Evolutionary conservation across 2,797 vertebrate genomes (phyloP), one percentile per base, ranked within the genome.

Genomic region (Pseudotriccus pelzelni): DNA sequence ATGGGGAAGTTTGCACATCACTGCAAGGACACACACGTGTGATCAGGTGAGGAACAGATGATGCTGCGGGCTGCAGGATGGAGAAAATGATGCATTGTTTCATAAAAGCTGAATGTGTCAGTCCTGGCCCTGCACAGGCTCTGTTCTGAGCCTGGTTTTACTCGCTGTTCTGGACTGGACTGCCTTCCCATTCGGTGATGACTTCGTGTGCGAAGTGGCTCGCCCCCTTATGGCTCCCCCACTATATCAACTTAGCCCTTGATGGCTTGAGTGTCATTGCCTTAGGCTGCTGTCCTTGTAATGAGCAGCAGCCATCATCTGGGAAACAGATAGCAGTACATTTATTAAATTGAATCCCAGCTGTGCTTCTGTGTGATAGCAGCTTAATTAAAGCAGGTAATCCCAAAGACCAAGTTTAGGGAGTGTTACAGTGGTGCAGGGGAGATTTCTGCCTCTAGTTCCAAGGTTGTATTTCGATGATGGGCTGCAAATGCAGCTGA

Each of bases 1-100:
- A 96, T 20, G 99, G 99, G 50, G 98, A 99, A 69, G 98, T 99
- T 24, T 98, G 99, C 95, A 98, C 99, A 2, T 99, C 99, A 8
- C 97, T 99, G 83, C 99, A 99, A 93, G 99, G 99, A 62, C 99
- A 99, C 97, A 99, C 99, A 2, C 98, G 99, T 5, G 99, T 99
- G 53, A 99, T 99, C 98, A 99, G 99, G 99, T 80, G 62, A 80
- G 69, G 37, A 94, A 6, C 14, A 27, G 55, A 28, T 1, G 1
- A 3, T 62, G 55, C 58, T 73, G 50, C 7, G 2, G 44, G 7
- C 46, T 60, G 32, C 78, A 83, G 47, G 21, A 11, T 69, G 34
- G 72, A 52, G 63, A 83, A 37, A 83, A 39, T 1, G 0, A 14
- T 79, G 69, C 12, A 5, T 15, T 58, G 8, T 60, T 89, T 87